phyloP scores from a whole-genome alignment of 2,888 invertebrate species.

The Germaria angustata region DNA sequence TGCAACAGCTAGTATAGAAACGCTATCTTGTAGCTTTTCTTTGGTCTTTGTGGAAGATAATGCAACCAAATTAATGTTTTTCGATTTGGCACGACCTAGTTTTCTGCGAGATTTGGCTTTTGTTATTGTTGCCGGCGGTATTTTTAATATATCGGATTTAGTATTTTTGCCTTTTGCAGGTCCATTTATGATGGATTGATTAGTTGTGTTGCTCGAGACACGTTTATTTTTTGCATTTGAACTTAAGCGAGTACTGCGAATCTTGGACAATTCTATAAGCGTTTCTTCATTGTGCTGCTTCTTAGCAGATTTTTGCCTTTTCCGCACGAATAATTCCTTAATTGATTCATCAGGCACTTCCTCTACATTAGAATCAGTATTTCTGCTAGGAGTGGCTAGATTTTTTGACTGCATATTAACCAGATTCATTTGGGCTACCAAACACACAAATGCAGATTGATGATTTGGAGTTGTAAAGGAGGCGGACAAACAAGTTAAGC shows the following conservation, averaged over 20 bases:
- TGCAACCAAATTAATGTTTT: conserved; percentile 39
- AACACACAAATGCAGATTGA: conserved; percentile 71
- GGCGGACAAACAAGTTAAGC: conserved; percentile 64
- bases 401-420: conserved; percentile 51
- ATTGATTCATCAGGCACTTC: conserved; percentile 36
- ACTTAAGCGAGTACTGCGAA: conserved; percentile 37
- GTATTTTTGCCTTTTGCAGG: conserved; percentile 3
- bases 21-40: conserved; percentile 16
- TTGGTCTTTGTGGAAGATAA: conserved; percentile 32
- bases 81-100: conserved; percentile 48
- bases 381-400: neutral
- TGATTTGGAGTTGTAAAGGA: conserved; percentile 64
- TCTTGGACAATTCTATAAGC: conserved; percentile 21
- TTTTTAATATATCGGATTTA: conserved; percentile 53
- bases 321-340: conserved; percentile 46
- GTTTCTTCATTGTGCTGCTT: conserved; percentile 32
- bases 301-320: conserved; percentile 12
- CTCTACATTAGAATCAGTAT: neutral
- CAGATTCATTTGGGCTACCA: conserved; percentile 66
- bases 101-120: conserved; percentile 51
- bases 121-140: conserved; percentile 37
- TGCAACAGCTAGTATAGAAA: conserved; percentile 8
- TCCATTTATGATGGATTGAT: neutral
- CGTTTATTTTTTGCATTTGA: conserved; percentile 2
- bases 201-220: neutral